These are phyloP conservation scores for Pseudomyrmex flavicornis DNA, from an alignment of 1,140 invertebrate genomes.

Conservation along the genomic window DNA sequence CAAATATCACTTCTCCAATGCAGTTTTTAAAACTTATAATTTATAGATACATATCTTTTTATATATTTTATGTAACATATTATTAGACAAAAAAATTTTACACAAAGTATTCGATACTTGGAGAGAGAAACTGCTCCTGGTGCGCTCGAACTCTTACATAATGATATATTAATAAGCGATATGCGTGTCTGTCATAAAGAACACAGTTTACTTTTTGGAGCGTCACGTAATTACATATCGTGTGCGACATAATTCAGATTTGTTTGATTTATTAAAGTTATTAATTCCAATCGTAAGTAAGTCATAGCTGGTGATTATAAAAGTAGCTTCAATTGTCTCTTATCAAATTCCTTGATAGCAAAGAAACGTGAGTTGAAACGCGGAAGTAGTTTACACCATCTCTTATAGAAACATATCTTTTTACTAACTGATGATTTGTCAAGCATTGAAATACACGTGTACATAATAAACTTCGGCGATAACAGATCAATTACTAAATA, in stretches of 20 bases:
- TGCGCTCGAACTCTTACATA: slow-evolving; percentile 5
- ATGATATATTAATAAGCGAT: slow-evolving; percentile 28
- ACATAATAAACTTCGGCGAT: too few relatives aligned
- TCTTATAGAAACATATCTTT: too few relatives aligned
- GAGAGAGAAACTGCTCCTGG: neutral
- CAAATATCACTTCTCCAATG: neutral
- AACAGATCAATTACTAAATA: too few relatives aligned
- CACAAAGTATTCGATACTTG: neutral
- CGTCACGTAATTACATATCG: slow-evolving; percentile 5
- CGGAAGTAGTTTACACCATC: too few relatives aligned
- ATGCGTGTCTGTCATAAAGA: neutral
- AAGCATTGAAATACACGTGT: too few relatives aligned
- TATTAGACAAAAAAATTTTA: neutral
- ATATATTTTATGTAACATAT: too few relatives aligned
- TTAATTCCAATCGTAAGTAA: neutral
- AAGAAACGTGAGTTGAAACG: too few relatives aligned
- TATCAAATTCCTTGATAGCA: too few relatives aligned
- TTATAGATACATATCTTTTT: too few relatives aligned
- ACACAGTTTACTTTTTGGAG: neutral
- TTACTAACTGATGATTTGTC: too few relatives aligned
- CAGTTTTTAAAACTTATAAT: too few relatives aligned
- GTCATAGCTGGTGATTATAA: slow-evolving; percentile 8
- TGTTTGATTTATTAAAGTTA: neutral
- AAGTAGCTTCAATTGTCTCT: neutral
- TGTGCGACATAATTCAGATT: too few relatives aligned